Base-by-base conservation (phyloP, 2,797 vertebrate species). In the Cynodonichthys magdalenae region DNA sequence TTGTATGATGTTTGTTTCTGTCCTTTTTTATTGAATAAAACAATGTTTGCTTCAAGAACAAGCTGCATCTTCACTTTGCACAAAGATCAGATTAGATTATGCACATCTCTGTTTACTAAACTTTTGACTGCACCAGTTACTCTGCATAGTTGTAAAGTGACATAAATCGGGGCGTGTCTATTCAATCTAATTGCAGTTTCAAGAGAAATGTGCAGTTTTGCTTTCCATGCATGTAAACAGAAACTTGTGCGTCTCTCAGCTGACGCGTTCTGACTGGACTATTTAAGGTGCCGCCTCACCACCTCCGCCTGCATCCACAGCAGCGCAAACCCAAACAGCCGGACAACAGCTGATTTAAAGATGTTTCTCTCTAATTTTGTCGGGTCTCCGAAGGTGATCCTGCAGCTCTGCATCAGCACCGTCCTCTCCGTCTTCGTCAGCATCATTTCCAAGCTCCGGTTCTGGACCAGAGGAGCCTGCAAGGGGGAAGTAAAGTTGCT, bases 141-240 rank as follows among this genome's bases (percentile, higher is more conserved):
- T 6, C 18, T 20, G n/a, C 31, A 36, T 12, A 11, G 29, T 53
- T 14, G 20, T 27, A 49, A 34, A 12, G 19, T 36, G 4, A 19
- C 9, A n/a, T 31, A 2, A 52, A n/a, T 51, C 15, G 5, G 5
- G 12, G 20, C 15, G 17, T 34, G 17, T 1, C 4, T 3, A 1
- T 3, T 1, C 5, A 18, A 24, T n/a, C 39, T 41, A 20, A 17
- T 10, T 7, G 19, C 24, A 44, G 15, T 19, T 29, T 5, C 29
- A 15, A 6, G 6, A 15, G 28, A 4, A 9, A 4, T 9, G 42
- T n/a, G 6, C 50, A 24, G 28, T 86, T 87, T 86, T 79, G 48
- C 63, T 87, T 86, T 79, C 56, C 18, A 8, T 55, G 65, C 69
- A 64, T 60, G 74, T 60, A 79, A 83, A 89, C 64, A 74, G 83